Conservation (phyloP, 2,888 invertebrate species). For the Hanleya hanleyi region DNA sequence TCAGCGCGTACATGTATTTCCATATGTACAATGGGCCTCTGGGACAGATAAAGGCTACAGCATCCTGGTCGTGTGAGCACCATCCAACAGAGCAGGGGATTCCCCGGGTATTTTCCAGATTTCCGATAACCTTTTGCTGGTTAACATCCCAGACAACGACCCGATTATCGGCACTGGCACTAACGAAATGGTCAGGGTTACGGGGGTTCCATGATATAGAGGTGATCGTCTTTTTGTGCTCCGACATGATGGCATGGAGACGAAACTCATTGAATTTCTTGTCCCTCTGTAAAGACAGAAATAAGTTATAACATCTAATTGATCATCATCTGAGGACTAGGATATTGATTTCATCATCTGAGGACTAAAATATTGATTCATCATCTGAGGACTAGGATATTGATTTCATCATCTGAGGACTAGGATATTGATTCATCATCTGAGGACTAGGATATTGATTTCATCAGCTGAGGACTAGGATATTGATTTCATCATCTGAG, state of each 20-base stretch:
- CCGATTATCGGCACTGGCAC: conserved; percentile 66
- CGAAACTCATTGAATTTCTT: conserved; percentile 69
- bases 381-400: no score
- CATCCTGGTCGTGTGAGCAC: conserved; percentile 60
- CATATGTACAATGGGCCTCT: conserved; percentile 70
- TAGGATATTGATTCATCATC: no score
- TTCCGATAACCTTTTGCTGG: conserved; percentile 64
- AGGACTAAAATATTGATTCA: no score
- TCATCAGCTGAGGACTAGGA: no score
- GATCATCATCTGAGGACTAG: no score
- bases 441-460: no score
- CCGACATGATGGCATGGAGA: conserved; percentile 73
- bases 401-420: no score
- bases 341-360: no score
- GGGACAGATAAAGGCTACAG: conserved; percentile 56
- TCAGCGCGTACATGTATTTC: conserved; percentile 54
- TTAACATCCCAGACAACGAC: conserved; percentile 72
- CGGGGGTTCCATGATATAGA: conserved; percentile 72
- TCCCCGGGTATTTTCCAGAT: conserved; percentile 55
- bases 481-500: no score
- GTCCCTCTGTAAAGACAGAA: conserved; percentile 61
- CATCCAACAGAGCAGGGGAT: conserved; percentile 68
- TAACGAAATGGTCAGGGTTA: conserved; percentile 70
- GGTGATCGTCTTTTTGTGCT: conserved; percentile 74
- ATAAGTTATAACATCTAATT: no score